These are phyloP conservation scores for Elachura formosa DNA, from an alignment of 2,113 vertebrate genomes.

Conservation along the genomic window DNA sequence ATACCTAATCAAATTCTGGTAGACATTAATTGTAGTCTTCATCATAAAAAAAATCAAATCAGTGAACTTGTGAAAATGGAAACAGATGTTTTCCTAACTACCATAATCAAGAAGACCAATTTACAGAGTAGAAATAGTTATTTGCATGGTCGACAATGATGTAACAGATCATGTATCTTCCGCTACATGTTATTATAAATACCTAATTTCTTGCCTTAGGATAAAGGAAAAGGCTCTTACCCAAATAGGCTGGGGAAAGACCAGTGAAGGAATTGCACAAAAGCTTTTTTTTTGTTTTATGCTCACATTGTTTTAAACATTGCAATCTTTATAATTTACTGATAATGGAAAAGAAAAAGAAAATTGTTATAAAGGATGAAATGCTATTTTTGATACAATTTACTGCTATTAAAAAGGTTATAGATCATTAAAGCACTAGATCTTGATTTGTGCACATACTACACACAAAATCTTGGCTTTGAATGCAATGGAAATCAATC, in stretches of 20 bases:
- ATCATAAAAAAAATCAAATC: background rate
- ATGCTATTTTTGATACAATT: background rate
- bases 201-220: background rate
- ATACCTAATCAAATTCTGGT: background rate
- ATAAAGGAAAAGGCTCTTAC: background rate
- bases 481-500: background rate
- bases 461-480: background rate
- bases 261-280: background rate
- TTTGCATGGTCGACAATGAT: background rate
- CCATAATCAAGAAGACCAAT: background rate
- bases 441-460: background rate
- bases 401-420: background rate
- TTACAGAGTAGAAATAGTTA: background rate
- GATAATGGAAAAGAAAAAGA: background rate
- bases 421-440: background rate
- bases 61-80: background rate
- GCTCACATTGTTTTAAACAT: background rate
- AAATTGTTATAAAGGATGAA: background rate
- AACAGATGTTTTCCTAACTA: background rate
- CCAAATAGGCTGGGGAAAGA: background rate
- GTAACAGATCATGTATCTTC: background rate
- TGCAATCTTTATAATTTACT: background rate
- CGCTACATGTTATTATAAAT: background rate
- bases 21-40: background rate
- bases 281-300: background rate